Evolutionary conservation across 2,797 vertebrate species (phyloP).

Genomic region (Pseudomugil tenellus): DNA sequence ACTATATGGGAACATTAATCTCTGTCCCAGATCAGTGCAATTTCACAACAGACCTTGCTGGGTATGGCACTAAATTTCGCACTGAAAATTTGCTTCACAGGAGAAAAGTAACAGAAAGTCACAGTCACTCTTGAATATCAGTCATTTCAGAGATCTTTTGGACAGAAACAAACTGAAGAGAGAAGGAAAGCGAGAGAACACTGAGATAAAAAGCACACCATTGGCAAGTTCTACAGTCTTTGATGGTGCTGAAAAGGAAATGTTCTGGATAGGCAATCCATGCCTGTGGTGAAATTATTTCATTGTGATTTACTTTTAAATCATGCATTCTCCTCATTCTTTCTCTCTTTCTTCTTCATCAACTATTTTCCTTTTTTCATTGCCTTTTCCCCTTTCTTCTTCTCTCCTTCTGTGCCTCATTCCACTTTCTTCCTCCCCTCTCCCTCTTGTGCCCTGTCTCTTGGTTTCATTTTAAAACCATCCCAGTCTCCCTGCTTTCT

Average conservation of each 20-base stretch:
- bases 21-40: constrained; percentile 59
- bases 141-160: constrained; percentile 45
- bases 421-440: constrained; percentile 50
- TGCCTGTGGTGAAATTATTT: constrained; percentile 67
- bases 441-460: constrained; percentile 28
- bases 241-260: constrained; percentile 68
- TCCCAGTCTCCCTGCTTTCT: constrained; percentile 25
- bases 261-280: constrained; percentile 67
- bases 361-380: constrained; percentile 37
- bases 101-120: constrained; percentile 24
- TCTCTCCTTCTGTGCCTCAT: constrained; percentile 35
- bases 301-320: constrained; percentile 70
- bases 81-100: constrained; percentile 27
- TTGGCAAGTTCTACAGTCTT: constrained; percentile 60
- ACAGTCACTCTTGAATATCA: constrained; percentile 55
- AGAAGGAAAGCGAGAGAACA: constrained; percentile 27
- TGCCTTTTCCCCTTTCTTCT: constrained; percentile 45
- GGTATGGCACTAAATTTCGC: too few relatives aligned
- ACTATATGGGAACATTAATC: constrained; percentile 68
- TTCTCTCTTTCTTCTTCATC: constrained; percentile 1
- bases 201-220: constrained; percentile 57
- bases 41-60: constrained; percentile 48
- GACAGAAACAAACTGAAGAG: constrained; percentile 45
- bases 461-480: constrained; percentile 55
- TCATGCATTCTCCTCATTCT: constrained; percentile 34